phyloP scores from a whole-genome alignment of 2,113 vertebrate genomes.

The Saimiri boliviensis region DNA sequence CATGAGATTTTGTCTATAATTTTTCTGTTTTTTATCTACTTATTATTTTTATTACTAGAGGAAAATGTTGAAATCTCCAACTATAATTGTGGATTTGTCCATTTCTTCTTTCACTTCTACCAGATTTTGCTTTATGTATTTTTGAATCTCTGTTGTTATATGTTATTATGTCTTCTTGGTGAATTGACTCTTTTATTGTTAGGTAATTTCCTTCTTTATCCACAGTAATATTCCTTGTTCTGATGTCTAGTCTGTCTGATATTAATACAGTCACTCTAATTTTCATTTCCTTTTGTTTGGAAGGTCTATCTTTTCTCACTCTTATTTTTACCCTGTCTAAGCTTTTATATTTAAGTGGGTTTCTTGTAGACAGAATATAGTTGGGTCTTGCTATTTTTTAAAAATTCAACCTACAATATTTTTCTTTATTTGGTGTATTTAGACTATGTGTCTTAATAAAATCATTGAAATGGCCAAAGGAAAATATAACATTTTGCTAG shows the following conservation, averaged over 20 bases:
- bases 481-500: neutral
- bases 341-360: neutral
- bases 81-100: neutral
- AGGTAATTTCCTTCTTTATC: neutral
- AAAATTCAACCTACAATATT: neutral
- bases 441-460: neutral
- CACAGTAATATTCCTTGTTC: neutral
- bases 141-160: neutral
- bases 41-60: neutral
- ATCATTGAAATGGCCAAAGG: neutral
- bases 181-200: neutral
- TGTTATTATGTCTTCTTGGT: neutral
- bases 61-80: constrained; percentile 1
- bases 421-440: neutral
- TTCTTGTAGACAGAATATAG: neutral
- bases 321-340: neutral
- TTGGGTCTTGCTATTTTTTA: neutral
- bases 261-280: neutral
- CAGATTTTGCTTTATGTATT: neutral
- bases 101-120: neutral
- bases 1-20: neutral
- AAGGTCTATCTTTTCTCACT: neutral
- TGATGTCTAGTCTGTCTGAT: neutral
- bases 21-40: neutral
- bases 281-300: neutral